Percentiles rank a stretch among this genome's conserved stretches.
phyloP scores from a whole-genome alignment of 2,888 invertebrate species.

The Nomada fabriciana region DNA sequence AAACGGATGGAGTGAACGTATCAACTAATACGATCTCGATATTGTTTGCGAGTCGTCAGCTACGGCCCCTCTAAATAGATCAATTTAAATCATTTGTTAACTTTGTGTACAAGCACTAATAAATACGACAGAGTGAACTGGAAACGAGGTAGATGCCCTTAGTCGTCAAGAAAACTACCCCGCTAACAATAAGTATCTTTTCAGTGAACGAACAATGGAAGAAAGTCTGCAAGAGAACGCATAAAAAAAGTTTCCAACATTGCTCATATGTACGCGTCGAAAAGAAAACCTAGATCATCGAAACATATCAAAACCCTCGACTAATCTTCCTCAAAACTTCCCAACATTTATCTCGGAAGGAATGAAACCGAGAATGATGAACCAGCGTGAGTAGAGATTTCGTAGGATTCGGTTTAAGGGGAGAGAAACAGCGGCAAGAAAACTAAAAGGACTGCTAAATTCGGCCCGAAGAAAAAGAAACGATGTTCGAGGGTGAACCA shows the following conservation, averaged over 20 bases:
- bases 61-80: background rate
- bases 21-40: conserved; percentile 22
- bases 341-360: conserved; percentile 52
- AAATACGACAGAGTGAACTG: background rate
- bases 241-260: conserved; percentile 1
- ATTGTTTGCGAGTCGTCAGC: background rate
- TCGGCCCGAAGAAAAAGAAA: conserved; percentile 28
- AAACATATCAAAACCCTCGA: conserved; percentile 30
- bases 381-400: conserved; percentile 34
- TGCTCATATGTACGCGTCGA: background rate
- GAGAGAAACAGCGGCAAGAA: conserved; percentile 29
- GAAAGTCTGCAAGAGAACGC: no score
- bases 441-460: conserved; percentile 60
- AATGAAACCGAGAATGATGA: conserved; percentile 44
- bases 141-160: no score
- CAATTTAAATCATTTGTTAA: background rate
- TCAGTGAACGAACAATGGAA: background rate
- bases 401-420: background rate
- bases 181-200: background rate
- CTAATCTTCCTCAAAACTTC: conserved; percentile 25
- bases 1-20: conserved; percentile 40
- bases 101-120: background rate
- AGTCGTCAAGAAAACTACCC: background rate
- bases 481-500: conserved; percentile 38
- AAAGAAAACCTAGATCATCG: conserved; percentile 11